Evolutionary conservation across 2,113 vertebrate species (phyloP), one percentile per base, ranked within the genome.

Genomic region (Aegithalos caudatus): DNA sequence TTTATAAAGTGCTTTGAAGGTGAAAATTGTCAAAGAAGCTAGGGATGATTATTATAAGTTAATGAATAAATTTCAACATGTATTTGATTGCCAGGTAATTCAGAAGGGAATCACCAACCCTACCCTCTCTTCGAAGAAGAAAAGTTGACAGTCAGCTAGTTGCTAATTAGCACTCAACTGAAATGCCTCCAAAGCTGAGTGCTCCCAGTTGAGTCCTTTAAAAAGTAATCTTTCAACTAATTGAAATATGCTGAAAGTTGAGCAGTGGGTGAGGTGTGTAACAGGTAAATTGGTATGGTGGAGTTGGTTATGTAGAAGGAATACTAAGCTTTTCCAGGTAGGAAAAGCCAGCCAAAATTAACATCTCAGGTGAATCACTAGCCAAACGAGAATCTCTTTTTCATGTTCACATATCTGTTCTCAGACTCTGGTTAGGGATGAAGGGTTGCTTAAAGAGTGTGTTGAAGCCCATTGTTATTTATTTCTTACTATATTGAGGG

Each of bases 141-240:
- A 95, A 96, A 98, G 97, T 97, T 98, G 97, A 97, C 96, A 97
- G 96, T 97, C 94, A 97, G 97, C 90, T 96, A 96, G 94, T 95
- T 97, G 95, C 94, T 98, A 98, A 98, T 98, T 97, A 97, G 95
- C 92, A 97, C 83, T 97, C 96, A 95, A 76, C 88, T 93, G 95
- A 97, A 97, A 97, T 96, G 87, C 94, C 96, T 97, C 95, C 94
- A 96, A 97, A 97, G 96, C 94, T 95, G 95, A 97, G 89, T 74
- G 90, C 66, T 97, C 96, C 96, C 97, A 95, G 77, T 67, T 96
- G 96, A 97, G 94, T 91, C 93, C 93, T 97, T 96, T 96, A 95
- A 97, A 97, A 97, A 94, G 92, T 92, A 97, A 97, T 76, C 90
- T 97, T 97, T 89, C 93, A 96, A 92, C 77, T 97, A 96, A 97